These are phyloP conservation scores for Thalassaphorura encarpata DNA, from an alignment of 1,140 invertebrate species.

Conservation along the genomic window DNA sequence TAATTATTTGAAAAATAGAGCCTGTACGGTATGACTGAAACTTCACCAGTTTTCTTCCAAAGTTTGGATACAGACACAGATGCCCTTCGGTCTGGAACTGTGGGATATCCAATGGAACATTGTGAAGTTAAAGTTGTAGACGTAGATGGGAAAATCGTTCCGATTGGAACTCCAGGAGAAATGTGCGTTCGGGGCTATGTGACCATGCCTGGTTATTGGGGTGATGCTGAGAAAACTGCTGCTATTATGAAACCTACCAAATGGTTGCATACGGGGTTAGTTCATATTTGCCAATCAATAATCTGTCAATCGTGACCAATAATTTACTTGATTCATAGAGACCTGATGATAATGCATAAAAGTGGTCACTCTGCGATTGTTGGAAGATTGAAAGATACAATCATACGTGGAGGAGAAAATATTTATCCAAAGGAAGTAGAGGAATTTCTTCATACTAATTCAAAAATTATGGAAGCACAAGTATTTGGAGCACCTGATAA, in stretches of 20 bases:
- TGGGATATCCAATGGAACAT: constrained; percentile 27
- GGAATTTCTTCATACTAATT: constrained; percentile 49
- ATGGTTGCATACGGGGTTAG: constrained; percentile 86
- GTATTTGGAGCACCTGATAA: constrained; percentile 53
- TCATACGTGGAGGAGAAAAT: constrained; percentile 58
- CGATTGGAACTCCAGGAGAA: constrained; percentile 41
- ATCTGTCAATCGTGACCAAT: background rate
- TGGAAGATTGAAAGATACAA: constrained; percentile 53
- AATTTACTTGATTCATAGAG: constrained; percentile 38
- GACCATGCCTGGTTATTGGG: constrained; percentile 51
- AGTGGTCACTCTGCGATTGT: constrained; percentile 49
- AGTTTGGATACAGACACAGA: constrained; percentile 19
- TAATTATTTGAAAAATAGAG: constrained; percentile 8
- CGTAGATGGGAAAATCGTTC: constrained; percentile 18
- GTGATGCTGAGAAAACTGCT: constrained; percentile 46
- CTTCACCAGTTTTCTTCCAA: constrained; percentile 22
- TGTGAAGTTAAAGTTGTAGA: constrained; percentile 31
- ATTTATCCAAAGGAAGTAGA: constrained; percentile 54
- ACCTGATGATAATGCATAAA: constrained; percentile 46
- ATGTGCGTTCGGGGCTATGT: constrained; percentile 47
- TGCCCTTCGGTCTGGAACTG: constrained; percentile 9
- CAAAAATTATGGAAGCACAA: constrained; percentile 47
- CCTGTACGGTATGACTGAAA: constrained; percentile 26
- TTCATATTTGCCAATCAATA: background rate
- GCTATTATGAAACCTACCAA: constrained; percentile 54